These are phyloP conservation scores for Noctua comes DNA, from an alignment of 2,888 invertebrate genomes.

Conservation along the genomic window DNA sequence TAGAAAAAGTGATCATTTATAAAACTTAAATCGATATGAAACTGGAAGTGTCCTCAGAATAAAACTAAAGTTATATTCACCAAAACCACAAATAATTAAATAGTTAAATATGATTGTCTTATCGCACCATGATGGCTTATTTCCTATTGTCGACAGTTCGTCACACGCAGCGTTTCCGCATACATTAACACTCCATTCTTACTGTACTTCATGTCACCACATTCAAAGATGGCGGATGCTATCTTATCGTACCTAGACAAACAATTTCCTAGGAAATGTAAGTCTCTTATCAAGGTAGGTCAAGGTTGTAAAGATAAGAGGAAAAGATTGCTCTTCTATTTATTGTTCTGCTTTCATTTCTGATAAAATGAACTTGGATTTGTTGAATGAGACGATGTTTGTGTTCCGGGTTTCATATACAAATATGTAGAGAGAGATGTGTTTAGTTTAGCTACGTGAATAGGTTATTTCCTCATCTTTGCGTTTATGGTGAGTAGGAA, in stretches of 20 bases:
- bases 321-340: constrained; percentile 25
- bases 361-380: constrained; percentile 26
- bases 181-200: constrained; percentile 5
- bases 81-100: constrained; percentile 7
- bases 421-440: not conserved
- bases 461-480: not conserved
- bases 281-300: constrained; percentile 44
- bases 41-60: not conserved
- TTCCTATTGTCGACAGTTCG: constrained; percentile 27
- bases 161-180: not conserved
- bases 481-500: not conserved
- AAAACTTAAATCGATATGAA: no score
- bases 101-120: constrained; percentile 17
- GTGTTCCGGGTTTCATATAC: constrained; percentile 5
- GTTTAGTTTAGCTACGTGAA: no score
- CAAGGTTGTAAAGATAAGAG: constrained; percentile 54
- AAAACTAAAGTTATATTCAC: not conserved
- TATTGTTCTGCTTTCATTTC: constrained; percentile 8
- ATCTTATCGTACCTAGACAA: constrained; percentile 30
- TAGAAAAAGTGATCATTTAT: not conserved
- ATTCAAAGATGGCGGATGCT: constrained; percentile 10
- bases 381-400: constrained; percentile 16
- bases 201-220: not conserved
- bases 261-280: constrained; percentile 35
- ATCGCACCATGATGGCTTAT: constrained; percentile 30